Base-by-base conservation (phyloP, 2,797 vertebrate genomes). In the Pipistrellus kuhlii region DNA sequence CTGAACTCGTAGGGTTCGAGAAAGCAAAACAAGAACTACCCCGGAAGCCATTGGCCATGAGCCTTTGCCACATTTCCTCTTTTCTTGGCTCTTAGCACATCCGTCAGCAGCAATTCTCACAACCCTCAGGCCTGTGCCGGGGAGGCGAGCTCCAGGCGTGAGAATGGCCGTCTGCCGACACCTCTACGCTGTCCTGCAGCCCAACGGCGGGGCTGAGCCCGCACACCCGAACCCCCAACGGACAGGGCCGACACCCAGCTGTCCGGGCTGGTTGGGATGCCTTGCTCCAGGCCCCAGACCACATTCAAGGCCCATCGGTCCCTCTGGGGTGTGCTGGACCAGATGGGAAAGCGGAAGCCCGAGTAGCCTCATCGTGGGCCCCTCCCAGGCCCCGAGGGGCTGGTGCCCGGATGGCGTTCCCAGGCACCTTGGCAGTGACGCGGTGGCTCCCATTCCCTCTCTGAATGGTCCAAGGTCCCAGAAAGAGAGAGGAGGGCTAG, bases 41-140 rank as follows among this genome's bases (percentile, higher is more conserved):
- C 88, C 96, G 97, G 98, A 98, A 98, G 96, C 96, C 90, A 44
- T 90, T 90, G 91, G 96, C 96, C 96, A 85, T 72, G 85, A 97
- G 95, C 93, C 78, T 95, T 97, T 97, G 97, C 98, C 92, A 96
- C 97, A 98, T 95, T 98, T 98, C 98, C 98, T 98, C 96, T 97
- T 97, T 90, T 46, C 23, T 59, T 0, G 93, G 94, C 90, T 94
- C 90, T 5, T 55, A 88, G 87, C 96, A 96, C 95, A 97, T 91
- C 88, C 25, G 83, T 82, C 57, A 0, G 75, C 41, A 57, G 41
- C 73, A 66, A 7, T 59, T 88, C 53, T 72, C 81, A 57, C 17
- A 55, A 0, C 0, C 68, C 90, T 55, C 8, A 14, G 30, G 46
- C 66, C 51, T 25, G 41, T 48, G 71, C 41, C 27, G 46, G 71